Evolutionary conservation across 2,797 vertebrate genomes (phyloP), one percentile per base, ranked within the genome.

Genomic region (Eptatretus atami): DNA sequence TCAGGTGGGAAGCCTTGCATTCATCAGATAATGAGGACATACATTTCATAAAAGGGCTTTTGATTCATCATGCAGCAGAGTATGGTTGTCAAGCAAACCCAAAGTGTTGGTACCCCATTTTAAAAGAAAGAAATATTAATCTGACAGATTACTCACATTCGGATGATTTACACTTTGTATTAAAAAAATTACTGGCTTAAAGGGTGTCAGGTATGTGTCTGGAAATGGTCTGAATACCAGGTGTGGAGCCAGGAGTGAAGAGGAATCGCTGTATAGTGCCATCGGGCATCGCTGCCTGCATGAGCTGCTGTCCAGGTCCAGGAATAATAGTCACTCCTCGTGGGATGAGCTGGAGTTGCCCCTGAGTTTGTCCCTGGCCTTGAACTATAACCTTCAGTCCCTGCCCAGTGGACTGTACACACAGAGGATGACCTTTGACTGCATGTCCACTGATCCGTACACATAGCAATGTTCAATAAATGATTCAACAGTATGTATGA

Each of bases 201-300:
- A 44, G 31, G 31, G 31, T 44, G 31, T 44, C 31, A 44, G 31
- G 31, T 44, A 44, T 44, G 31, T 44, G 31, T 44, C 31, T 44
- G 31, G 6, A 44, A 44, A 44, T 44, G 31, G 31, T 44, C 31
- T 44, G 31, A 44, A 8, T 25, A 61, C 57, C 57, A 61, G 25
- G 57, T n/a, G n/a, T 61, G n/a, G 79, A 71, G n/a, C 85, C 44
- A 0, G 86, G 83, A 1, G 90, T 96, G 71, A 95, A 96, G 57
- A 96, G 82, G 73, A 96, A 96, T 52, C 86, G 81, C 65, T 95
- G 90, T 67, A 93, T 78, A 65, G 90, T 87, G 64, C 90, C 90
- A 53, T 86, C 93, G 52, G 90, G 88, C 74, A 96, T 78, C 1
- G 83, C 78, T 3, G 90, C 90, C 75, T 96, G 90, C 90, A 96